These are phyloP conservation scores for Platycheirus albimanus DNA, from an alignment of 2,888 invertebrate genomes.

Conservation along the genomic window DNA sequence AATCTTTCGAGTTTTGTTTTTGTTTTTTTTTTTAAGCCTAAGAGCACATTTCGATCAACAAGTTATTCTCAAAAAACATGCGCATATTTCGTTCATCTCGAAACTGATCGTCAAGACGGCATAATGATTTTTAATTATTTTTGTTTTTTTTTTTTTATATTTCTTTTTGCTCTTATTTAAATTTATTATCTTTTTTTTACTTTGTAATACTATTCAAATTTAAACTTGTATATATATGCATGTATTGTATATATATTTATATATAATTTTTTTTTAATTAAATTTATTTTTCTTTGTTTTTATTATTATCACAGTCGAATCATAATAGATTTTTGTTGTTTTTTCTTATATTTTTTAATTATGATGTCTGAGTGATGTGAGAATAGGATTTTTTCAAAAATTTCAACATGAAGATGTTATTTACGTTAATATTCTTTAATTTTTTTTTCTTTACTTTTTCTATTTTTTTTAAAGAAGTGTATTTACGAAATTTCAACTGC, in stretches of 20 bases:
- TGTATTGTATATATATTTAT: slow-evolving; percentile 60
- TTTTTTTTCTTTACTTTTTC: slow-evolving; percentile 15
- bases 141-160: slow-evolving; percentile 47
- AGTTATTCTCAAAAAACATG: slow-evolving; percentile 64
- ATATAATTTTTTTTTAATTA: slow-evolving; percentile 67
- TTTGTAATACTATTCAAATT: slow-evolving; percentile 73
- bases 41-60: slow-evolving; percentile 74
- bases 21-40: slow-evolving; percentile 60
- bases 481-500: slow-evolving; percentile 54
- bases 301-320: slow-evolving; percentile 83
- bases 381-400: slow-evolving; percentile 53
- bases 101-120: slow-evolving; percentile 77
- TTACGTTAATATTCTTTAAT: no score
- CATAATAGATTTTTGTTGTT: slow-evolving; percentile 81
- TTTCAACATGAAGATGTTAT: slow-evolving; percentile 62
- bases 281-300: slow-evolving; percentile 73
- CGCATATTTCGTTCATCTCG: slow-evolving; percentile 74
- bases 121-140: slow-evolving; percentile 76
- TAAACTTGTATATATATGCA: slow-evolving; percentile 73
- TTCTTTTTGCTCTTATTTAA: slow-evolving; percentile 73
- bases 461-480: slow-evolving; percentile 39
- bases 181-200: slow-evolving; percentile 72
- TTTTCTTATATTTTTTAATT: slow-evolving; percentile 63
- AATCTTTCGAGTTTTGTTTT: slow-evolving; percentile 61
- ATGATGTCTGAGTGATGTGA: slow-evolving; percentile 74